Percentiles rank a stretch among this genome's conserved stretches.
Conservation (phyloP, 2,113 vertebrate genomes). For the Strix aluco region DNA sequence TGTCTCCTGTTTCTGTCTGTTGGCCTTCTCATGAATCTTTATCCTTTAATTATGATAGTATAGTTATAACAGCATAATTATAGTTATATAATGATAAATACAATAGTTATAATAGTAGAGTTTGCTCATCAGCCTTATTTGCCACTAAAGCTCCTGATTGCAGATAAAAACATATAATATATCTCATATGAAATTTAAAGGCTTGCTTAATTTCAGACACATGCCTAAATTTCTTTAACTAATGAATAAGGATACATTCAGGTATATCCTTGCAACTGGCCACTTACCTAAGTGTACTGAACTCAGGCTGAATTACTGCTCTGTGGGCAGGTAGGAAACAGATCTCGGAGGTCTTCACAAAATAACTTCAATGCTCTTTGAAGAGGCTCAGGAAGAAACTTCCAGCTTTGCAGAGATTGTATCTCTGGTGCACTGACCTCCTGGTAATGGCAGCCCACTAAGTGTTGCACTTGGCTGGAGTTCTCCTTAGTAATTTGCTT, state of each 20-base stretch:
- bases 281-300: neutral
- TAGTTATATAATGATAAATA: neutral
- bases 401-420: neutral
- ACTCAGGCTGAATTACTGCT: neutral
- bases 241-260: neutral
- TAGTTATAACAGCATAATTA: neutral
- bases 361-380: neutral
- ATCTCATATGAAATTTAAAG: neutral
- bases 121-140: neutral
- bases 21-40: neutral
- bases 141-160: neutral
- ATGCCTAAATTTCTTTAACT: neutral
- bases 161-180: neutral
- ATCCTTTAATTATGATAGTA: neutral
- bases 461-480: constrained; percentile 56
- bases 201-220: neutral
- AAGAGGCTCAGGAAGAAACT: neutral
- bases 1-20: neutral
- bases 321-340: neutral
- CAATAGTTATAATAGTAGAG: neutral
- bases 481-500: constrained; percentile 57
- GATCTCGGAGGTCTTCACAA: neutral
- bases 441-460: neutral
- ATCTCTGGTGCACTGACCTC: neutral
- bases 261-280: neutral